Evolutionary conservation across 2,113 vertebrate genomes (phyloP).

Genomic region (Anolis sagrei): DNA sequence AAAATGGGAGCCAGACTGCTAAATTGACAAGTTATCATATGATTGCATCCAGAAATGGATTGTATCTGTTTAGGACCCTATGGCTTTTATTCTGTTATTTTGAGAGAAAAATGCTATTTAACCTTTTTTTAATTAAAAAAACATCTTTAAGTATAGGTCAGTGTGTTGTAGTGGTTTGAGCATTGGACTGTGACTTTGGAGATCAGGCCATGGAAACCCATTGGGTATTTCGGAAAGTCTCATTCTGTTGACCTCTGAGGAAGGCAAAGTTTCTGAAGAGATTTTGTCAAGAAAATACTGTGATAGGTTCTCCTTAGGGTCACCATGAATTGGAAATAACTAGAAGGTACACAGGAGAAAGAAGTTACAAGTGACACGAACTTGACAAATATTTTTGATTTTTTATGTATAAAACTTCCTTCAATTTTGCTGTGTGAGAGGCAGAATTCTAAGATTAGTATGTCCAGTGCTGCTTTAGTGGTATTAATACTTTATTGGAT

Average conservation of each 20-base stretch:
- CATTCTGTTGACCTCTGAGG: too few species aligned
- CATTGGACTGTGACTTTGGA: too few species aligned
- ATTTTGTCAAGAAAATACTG: background rate
- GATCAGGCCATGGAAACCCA: too few species aligned
- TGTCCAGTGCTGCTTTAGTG: background rate
- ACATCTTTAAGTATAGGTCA: too few species aligned
- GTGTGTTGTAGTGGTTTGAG: too few species aligned
- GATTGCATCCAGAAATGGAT: background rate
- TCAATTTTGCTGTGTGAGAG: background rate
- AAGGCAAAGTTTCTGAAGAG: background rate
- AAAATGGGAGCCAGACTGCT: background rate
- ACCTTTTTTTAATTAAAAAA: too few species aligned
- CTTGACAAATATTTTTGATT: too few species aligned
- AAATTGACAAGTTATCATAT: too few species aligned
- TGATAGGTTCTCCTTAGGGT: background rate
- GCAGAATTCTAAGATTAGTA: background rate
- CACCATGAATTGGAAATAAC: too few species aligned
- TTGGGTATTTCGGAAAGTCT: too few species aligned
- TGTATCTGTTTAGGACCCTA: background rate
- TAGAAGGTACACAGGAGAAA: too few species aligned
- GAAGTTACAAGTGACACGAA: too few species aligned
- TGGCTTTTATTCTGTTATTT: background rate
- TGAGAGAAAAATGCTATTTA: background rate
- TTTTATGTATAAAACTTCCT: background rate
- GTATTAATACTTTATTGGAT: background rate